These are phyloP conservation scores for Corydoras maculifer DNA, from an alignment of 2,113 vertebrate genomes.

Conservation along the genomic window DNA sequence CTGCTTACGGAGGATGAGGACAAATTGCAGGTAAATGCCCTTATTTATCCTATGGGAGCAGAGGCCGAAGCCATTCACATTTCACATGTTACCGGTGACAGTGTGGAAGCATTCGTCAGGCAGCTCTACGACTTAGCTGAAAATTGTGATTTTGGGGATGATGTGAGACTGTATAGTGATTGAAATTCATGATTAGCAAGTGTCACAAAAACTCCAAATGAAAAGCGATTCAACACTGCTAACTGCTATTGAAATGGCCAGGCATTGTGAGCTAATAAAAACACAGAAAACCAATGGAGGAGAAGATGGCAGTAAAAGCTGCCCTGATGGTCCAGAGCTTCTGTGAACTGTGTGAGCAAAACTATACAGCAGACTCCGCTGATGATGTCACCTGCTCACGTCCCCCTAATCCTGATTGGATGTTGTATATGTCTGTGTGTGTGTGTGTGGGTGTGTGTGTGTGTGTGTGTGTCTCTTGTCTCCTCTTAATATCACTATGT, in stretches of 20 bases:
- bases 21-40: background rate
- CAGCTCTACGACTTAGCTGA: conserved; percentile 14
- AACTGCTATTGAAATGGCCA: background rate
- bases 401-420: no score
- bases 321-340: background rate
- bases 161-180: conserved; percentile 8
- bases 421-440: no score
- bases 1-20: background rate
- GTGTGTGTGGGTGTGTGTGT: no score
- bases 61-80: background rate
- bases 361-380: background rate
- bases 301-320: no score
- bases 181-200: conserved; percentile 24
- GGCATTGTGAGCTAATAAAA: background rate
- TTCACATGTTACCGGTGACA: conserved; percentile 9
- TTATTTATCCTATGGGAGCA: background rate
- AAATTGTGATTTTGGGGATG: background rate
- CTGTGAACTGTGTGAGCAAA: background rate
- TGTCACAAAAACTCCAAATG: conserved; percentile 29
- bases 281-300: background rate
- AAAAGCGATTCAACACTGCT: background rate
- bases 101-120: conserved; percentile 23
- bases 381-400: no score
- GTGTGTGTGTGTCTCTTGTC: no score
- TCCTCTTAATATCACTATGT: no score